Percentiles rank a stretch among this genome's conserved stretches.
Conservation (phyloP, 2,113 vertebrate genomes). For the Gallinago undulata region DNA sequence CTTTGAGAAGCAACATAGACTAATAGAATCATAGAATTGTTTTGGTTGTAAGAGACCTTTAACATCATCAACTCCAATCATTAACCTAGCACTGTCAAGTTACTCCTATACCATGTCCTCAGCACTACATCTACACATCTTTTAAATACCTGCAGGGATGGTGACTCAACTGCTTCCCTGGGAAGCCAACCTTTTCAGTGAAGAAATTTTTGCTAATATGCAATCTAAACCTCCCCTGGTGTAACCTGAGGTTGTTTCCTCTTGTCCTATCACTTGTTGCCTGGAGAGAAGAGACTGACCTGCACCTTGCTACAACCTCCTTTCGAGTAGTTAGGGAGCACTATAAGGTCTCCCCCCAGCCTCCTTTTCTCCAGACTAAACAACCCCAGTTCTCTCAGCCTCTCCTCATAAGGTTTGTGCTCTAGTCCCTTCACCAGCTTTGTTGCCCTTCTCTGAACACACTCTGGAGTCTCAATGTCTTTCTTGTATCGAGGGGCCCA, state of each 20-base stretch:
- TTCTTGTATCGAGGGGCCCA: neutral
- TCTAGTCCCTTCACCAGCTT: neutral
- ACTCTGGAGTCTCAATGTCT: neutral
- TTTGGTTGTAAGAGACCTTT: neutral
- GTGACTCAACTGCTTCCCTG: neutral
- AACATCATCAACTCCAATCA: neutral
- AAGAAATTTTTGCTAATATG: no score
- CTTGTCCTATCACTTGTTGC: neutral
- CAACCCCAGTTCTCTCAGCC: neutral
- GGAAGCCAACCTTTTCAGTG: neutral
- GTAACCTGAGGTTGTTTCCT: neutral
- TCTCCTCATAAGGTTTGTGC: neutral
- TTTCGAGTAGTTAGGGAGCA: neutral
- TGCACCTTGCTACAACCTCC: neutral
- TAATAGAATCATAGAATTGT: neutral
- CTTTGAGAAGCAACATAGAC: neutral
- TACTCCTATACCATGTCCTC: neutral
- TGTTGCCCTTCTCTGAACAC: neutral
- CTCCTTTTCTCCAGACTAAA: neutral
- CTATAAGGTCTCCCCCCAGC: neutral
- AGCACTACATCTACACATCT: neutral
- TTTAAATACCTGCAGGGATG: neutral
- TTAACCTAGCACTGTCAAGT: neutral
- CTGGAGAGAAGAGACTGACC: neutral
- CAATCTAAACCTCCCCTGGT: neutral